phyloP scores from a whole-genome alignment of 1,140 invertebrate genomes.

The Eumeta japonica region DNA sequence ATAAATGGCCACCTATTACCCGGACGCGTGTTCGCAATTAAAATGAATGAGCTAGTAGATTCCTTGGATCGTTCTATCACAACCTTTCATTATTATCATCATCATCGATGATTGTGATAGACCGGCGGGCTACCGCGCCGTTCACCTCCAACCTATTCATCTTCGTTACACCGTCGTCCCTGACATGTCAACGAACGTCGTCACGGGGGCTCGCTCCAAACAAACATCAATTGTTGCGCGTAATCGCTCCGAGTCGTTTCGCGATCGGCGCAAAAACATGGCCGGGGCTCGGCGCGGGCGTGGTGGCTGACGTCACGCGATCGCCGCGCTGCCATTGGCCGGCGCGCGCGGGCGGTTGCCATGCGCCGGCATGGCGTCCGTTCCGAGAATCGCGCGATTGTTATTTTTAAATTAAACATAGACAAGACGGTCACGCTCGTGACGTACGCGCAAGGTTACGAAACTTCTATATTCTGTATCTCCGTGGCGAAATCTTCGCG shows the following conservation, averaged over 20 bases:
- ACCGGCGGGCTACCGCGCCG: too few relatives aligned
- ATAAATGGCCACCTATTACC: constrained; percentile 4
- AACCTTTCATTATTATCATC: constrained; percentile 13
- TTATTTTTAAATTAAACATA: constrained; percentile 9
- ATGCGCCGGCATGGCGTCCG: constrained; percentile 23
- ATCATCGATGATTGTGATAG: too few relatives aligned
- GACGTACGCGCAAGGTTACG: constrained; percentile 12
- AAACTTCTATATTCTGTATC: too few relatives aligned
- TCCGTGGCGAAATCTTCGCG: too few relatives aligned
- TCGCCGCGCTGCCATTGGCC: constrained; percentile 31
- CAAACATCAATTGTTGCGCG: too few relatives aligned
- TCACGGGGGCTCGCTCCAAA: too few relatives aligned
- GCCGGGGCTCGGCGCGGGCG: constrained; percentile 51
- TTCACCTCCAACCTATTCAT: too few relatives aligned
- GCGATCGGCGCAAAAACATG: constrained; percentile 27
- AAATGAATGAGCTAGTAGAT: too few relatives aligned
- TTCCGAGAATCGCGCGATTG: constrained; percentile 23
- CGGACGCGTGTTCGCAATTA: constrained; percentile 1
- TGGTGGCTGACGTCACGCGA: constrained; percentile 47
- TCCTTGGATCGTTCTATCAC: constrained; percentile 14
- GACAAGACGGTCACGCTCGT: constrained; percentile 13
- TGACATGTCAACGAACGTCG: constrained; percentile 13
- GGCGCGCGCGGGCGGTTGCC: constrained; percentile 37
- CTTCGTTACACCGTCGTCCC: too few relatives aligned
- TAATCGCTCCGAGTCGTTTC: too few relatives aligned